Evolutionary conservation across 2,888 invertebrate genomes (phyloP), one percentile per base, ranked within the genome.

Genomic region (Drosophila leonis): DNA sequence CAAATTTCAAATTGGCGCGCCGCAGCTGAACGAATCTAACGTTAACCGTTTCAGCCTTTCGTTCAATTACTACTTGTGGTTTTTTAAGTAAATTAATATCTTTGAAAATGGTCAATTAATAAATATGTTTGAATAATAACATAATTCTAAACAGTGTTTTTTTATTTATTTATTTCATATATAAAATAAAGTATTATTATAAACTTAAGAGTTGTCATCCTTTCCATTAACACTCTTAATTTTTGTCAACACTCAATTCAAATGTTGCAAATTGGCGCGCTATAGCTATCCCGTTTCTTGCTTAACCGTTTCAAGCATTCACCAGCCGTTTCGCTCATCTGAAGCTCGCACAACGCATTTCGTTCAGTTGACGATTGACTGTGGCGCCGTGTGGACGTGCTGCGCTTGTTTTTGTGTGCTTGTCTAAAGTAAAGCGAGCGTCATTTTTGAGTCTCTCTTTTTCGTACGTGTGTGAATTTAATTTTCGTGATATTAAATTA

Each of bases 401-500:
- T 46, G 57, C 66, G 66, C 35, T 74, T 54, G 20, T 51, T 63
- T 39, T 37, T 68, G 37, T 56, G 29, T 48, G 44, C 6, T 24
- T 33, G 20, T 71, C 20, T 44, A 42, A 65, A 54, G 31, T 59
- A 35, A 62, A 59, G 48, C 66, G 59, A 77, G 51, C 73, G 72
- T 75, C 15, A 39, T 59, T 62, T 73, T 39, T 41, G 57, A 61
- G 75, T 78, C 52, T 57, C 29, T 75, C 51, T 52, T 64, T 64
- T 67, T 51, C 29, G 69, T 74, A 80, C 63, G 78, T 74, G 78
- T 81, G 84, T 78, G 65, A 75, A 75, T 65, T 78, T 65, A 75
- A 73, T 80, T 68, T 60, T 54, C 59, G 75, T 71, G 65, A 83
- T 73, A 68, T 70, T 62, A 63, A 69, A 67, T 79, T 70, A 75